Percentiles rank a stretch among this genome's conserved stretches.
Conservation (phyloP, 2,888 invertebrate species). For the Ormia ochracea region DNA sequence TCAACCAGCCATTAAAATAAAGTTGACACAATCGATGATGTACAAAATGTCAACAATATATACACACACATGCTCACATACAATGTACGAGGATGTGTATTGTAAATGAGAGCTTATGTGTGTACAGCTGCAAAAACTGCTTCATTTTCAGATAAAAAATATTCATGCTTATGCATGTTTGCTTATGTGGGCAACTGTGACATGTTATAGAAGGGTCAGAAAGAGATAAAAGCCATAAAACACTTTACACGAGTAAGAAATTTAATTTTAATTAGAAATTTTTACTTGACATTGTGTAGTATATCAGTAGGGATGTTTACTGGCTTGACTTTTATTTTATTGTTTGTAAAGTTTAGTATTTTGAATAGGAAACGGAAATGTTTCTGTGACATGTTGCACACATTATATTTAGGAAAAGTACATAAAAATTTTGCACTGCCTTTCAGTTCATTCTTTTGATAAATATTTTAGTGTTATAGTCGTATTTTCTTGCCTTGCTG, state of each 20-base stretch:
- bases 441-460: neutral
- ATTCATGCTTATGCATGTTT: neutral
- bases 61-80: neutral
- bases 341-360: slow-evolving; percentile 20
- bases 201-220: neutral
- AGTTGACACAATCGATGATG: slow-evolving; percentile 21
- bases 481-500: neutral
- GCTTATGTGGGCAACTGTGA: neutral
- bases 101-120: neutral
- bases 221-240: neutral
- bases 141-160: neutral
- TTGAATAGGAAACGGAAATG: slow-evolving; percentile 37
- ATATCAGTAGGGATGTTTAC: neutral
- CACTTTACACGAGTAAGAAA: neutral
- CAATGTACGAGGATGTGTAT: neutral
- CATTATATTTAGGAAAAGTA: neutral
- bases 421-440: neutral
- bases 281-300: neutral
- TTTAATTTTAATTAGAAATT: slow-evolving; percentile 31
- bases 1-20: slow-evolving; percentile 16
- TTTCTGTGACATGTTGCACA: slow-evolving; percentile 13
- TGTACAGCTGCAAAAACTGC: neutral
- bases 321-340: slow-evolving; percentile 26
- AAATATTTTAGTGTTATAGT: neutral
- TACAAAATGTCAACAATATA: slow-evolving; percentile 10